Evolutionary conservation across 2,888 invertebrate species (phyloP), one percentile per base, ranked within the genome.

Genomic region (Asteroscopus sphinx): DNA sequence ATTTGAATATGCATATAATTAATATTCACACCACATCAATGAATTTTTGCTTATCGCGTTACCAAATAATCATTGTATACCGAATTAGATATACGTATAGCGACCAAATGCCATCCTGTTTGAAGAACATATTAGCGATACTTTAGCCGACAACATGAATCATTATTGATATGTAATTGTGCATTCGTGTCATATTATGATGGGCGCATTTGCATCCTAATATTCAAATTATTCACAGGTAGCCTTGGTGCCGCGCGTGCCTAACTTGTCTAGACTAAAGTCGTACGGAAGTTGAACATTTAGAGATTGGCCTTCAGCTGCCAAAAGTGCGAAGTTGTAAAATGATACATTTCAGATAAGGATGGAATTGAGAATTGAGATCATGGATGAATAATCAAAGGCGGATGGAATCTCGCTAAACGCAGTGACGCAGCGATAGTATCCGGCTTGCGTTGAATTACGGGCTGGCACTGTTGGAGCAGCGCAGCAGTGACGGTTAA

Each of bases 191-290:
- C 74, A 61, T 61, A 53, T 30, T 61, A 53, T 30, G 35, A 33
- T 54, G 46, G 28, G 30, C 33, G n/a, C 54, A 72, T 71, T 70
- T 60, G 64, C 58, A 76, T 74, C 33, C n/a, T 46, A 51, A 68
- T 69, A 68, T 76, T 76, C 17, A 70, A 76, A 69, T 70, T 59
- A 57, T 37, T 15, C 40, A n/a, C 7, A 35, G 9, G 5, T 7
- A 63, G 45, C 73, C 77, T 78, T 73, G 74, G 49, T 46, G 45
- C 58, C 72, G 64, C 71, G 76, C 25, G 49, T 46, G 45, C 58
- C 72, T 65, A 73, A 77, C 25, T 65, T 68, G 55, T 41, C 61
- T 62, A 45, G 68, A 59, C 77, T 63, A 65, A 59, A 69, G 44
- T 15, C 1, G 11, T 46, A 35, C 59, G 79, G 80, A 79, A 66